phyloP scores from a whole-genome alignment of 2,113 vertebrate species.

The Eira barbara region DNA sequence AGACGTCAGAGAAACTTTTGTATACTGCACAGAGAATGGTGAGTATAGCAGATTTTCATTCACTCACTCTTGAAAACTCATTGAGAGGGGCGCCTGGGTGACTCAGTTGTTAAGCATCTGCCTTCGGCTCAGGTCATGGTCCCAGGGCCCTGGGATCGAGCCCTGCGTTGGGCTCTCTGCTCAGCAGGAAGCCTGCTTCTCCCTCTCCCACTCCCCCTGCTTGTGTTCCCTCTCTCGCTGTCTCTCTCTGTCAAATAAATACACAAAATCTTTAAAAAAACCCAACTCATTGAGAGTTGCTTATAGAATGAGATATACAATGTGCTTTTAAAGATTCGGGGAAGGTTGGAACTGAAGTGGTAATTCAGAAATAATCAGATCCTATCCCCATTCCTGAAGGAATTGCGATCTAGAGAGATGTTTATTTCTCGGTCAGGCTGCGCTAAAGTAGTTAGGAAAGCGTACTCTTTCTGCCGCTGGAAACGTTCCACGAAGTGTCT shows the following conservation, averaged over 20 bases:
- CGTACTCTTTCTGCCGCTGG: background rate
- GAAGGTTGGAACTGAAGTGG: background rate
- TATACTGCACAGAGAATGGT: background rate
- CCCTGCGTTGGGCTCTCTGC: no score
- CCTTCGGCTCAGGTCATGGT: no score
- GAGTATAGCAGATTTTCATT: background rate
- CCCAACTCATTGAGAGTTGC: background rate
- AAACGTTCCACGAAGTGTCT: background rate
- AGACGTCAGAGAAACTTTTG: constrained; percentile 18
- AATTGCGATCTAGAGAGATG: background rate
- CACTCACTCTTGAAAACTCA: background rate
- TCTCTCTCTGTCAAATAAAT: no score
- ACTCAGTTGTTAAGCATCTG: no score
- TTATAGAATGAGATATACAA: background rate
- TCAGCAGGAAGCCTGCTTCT: no score
- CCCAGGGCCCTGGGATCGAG: no score
- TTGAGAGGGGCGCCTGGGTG: background rate
- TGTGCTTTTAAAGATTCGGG: background rate
- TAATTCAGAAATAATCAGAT: background rate
- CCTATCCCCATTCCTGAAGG: background rate
- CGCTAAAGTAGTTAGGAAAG: background rate
- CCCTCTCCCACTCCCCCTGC: no score
- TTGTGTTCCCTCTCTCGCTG: no score
- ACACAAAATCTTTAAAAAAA: no score
- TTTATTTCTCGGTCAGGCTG: background rate